Percentiles rank a stretch among this genome's conserved stretches.
Evolutionary conservation across 2,113 vertebrate genomes (phyloP).

Genomic region (Seriola aureovittata): DNA sequence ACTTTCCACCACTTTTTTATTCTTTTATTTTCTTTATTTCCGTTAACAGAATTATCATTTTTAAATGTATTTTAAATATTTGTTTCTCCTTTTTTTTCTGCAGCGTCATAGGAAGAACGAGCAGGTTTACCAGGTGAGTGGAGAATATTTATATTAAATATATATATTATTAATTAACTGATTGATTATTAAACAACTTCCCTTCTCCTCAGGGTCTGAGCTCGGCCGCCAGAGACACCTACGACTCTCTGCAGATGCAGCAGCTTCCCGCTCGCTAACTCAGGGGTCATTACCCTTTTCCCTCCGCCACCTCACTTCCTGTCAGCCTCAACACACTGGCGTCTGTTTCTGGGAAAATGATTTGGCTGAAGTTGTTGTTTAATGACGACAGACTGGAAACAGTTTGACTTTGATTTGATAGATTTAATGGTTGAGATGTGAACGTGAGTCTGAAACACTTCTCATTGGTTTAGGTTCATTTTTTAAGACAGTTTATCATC

Average conservation of each 20-base stretch:
- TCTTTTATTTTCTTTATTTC: too few relatives aligned
- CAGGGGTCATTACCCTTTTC: too few relatives aligned
- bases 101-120: slow-evolving; percentile 76
- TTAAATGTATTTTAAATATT: too few relatives aligned
- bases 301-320: background rate
- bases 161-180: too few relatives aligned
- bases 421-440: too few relatives aligned
- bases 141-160: too few relatives aligned
- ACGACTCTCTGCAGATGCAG: slow-evolving; percentile 92
- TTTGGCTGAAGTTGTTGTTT: background rate
- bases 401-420: too few relatives aligned
- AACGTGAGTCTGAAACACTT: background rate
- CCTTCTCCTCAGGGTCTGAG: slow-evolving; percentile 88
- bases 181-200: background rate
- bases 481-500: too few relatives aligned
- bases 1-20: too few relatives aligned
- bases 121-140: slow-evolving; percentile 81
- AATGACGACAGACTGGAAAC: background rate
- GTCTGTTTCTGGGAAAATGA: background rate
- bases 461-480: too few relatives aligned
- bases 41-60: too few relatives aligned
- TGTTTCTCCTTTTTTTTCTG: background rate
- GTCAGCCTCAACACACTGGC: background rate
- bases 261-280: slow-evolving; percentile 75
- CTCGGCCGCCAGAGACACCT: slow-evolving; percentile 90